These are phyloP conservation scores for Petrophora chlorosata DNA, from an alignment of 2,888 invertebrate species.

Conservation along the genomic window DNA sequence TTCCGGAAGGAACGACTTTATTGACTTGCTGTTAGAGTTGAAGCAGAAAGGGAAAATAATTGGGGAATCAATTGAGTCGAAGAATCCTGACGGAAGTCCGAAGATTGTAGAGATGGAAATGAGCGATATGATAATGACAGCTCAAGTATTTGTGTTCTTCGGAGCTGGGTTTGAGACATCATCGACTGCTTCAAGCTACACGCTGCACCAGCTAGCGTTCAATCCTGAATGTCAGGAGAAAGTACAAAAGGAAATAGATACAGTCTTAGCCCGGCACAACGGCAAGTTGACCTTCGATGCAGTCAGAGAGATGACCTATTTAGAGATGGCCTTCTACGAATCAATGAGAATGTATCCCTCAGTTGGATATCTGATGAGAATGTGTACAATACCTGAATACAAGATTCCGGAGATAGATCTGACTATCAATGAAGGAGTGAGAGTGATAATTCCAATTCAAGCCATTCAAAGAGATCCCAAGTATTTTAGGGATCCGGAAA, in stretches of 20 bases:
- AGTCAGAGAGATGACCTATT: constrained; percentile 68
- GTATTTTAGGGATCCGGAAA: constrained; percentile 64
- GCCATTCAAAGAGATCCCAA: constrained; percentile 68
- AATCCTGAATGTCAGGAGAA: constrained; percentile 72
- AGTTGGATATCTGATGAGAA: constrained; percentile 64
- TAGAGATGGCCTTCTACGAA: constrained; percentile 71
- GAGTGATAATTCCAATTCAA: constrained; percentile 66
- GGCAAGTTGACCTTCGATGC: constrained; percentile 69
- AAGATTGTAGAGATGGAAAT: constrained; percentile 62
- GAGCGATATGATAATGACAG: constrained; percentile 61
- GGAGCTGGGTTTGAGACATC: constrained; percentile 82
- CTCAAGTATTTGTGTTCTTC: constrained; percentile 75
- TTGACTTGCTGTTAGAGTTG: constrained; percentile 68
- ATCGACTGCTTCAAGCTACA: constrained; percentile 75
- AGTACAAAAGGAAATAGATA: constrained; percentile 71
- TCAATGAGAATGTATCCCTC: constrained; percentile 73
- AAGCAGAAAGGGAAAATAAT: constrained; percentile 65
- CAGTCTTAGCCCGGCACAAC: constrained; percentile 58
- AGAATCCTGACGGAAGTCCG: constrained; percentile 58
- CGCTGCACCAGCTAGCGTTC: constrained; percentile 74
- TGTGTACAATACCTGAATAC: constrained; percentile 64
- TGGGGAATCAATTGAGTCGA: constrained; percentile 65
- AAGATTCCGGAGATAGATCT: constrained; percentile 67
- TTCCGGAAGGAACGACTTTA: constrained; percentile 70
- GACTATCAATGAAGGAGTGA: constrained; percentile 63